Percentiles rank a stretch among this genome's conserved stretches.
phyloP scores from a whole-genome alignment of 2,113 vertebrate species.

The Melierax canorus region DNA sequence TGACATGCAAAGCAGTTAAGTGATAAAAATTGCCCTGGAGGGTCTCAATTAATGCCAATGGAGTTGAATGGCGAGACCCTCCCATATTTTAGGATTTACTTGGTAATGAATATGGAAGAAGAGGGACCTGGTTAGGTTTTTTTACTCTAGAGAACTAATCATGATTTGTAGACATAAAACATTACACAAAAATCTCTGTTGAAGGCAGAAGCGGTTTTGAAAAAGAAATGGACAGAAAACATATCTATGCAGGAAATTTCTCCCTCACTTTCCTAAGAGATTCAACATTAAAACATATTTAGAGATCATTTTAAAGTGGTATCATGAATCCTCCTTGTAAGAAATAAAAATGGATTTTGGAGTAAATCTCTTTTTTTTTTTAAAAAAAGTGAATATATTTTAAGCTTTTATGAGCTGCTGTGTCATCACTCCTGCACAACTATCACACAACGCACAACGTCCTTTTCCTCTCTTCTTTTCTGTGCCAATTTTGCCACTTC shows the following conservation, averaged over 20 bases:
- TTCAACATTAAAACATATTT: background rate
- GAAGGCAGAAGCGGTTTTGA: background rate
- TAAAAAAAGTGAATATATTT: background rate
- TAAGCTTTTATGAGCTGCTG: background rate
- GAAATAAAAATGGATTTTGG: background rate
- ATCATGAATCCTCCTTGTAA: background rate
- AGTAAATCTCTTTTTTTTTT: background rate
- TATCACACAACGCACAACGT: fast-evolving
- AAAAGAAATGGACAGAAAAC: background rate
- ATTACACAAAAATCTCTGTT: background rate
- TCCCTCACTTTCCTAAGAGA: background rate
- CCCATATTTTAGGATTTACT: background rate
- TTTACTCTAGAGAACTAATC: background rate
- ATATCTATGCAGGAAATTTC: background rate
- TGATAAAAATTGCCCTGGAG: background rate
- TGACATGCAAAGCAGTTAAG: background rate
- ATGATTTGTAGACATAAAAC: background rate
- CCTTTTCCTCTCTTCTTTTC: background rate
- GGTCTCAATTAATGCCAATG: background rate
- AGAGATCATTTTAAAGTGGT: background rate
- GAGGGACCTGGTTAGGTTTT: background rate
- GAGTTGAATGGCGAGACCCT: background rate
- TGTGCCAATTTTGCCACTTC: background rate
- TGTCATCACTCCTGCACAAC: background rate
- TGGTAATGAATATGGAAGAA: background rate